phyloP scores from a whole-genome alignment of 2,888 invertebrate species.

The Odontocerum albicorne region DNA sequence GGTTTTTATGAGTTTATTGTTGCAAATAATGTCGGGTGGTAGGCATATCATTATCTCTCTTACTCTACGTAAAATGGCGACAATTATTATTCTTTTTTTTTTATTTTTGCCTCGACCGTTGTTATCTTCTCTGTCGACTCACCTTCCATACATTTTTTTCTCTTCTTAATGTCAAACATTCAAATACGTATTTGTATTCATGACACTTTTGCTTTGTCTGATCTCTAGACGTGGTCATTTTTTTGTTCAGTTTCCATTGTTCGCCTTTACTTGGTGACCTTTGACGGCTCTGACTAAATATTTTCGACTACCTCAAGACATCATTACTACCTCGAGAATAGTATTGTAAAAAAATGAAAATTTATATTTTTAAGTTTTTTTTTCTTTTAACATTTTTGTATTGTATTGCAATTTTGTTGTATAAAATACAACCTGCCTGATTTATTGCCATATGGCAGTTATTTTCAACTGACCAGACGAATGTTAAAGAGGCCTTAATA shows the following conservation, averaged over 20 bases:
- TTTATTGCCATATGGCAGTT: no score
- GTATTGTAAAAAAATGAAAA: no score
- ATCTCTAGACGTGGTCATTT: background rate
- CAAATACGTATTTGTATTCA: slow-evolving; percentile 10
- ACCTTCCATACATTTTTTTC: slow-evolving; percentile 10
- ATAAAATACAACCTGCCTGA: no score
- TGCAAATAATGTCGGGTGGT: slow-evolving; percentile 8
- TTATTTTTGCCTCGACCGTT: slow-evolving; percentile 8
- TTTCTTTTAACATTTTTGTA: no score
- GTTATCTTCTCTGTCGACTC: slow-evolving; percentile 11
- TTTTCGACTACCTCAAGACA: no score
- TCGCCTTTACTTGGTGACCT: background rate
- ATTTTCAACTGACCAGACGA: no score
- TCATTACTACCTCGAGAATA: no score
- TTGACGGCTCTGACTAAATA: no score
- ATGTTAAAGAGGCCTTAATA: no score
- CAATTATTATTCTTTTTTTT: background rate
- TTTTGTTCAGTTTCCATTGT: background rate
- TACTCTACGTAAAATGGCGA: slow-evolving; percentile 5
- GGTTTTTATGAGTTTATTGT: slow-evolving; percentile 19
- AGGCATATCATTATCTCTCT: slow-evolving; percentile 21
- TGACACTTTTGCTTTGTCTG: background rate
- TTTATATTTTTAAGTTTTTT: no score
- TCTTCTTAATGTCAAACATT: slow-evolving; percentile 19
- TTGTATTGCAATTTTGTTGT: no score